Evolutionary conservation across 2,797 vertebrate genomes (phyloP).

Genomic region (Lophotriccus pileatus): DNA sequence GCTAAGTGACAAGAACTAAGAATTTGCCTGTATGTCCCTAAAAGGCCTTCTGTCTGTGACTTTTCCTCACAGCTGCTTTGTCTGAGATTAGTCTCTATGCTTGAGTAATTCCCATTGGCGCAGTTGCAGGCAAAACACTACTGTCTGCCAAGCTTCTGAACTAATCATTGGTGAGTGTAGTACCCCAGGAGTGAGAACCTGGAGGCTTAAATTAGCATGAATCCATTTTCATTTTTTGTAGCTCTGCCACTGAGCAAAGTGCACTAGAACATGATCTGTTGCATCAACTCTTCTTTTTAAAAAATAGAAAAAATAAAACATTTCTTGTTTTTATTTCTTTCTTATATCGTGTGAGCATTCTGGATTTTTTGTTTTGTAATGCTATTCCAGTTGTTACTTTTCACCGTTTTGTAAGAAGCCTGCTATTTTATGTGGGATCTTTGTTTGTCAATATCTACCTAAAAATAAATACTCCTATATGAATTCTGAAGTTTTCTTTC

Average conservation of each 20-base stretch:
- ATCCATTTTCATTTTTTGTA: slow-evolving; percentile 19
- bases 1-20: not conserved
- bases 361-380: not conserved
- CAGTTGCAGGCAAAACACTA: slow-evolving; percentile 37
- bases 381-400: not conserved
- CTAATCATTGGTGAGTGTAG: slow-evolving; percentile 53
- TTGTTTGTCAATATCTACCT: not conserved
- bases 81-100: slow-evolving; percentile 13
- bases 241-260: slow-evolving; percentile 4
- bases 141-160: slow-evolving; percentile 58
- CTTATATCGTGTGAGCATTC: not conserved
- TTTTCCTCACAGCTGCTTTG: slow-evolving; percentile 32
- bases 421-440: not conserved
- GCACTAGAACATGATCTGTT: not conserved
- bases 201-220: slow-evolving; percentile 51
- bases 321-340: not conserved
- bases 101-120: slow-evolving; percentile 52
- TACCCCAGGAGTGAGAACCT: slow-evolving; percentile 52
- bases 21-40: not conserved
- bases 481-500: not conserved
- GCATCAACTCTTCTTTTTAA: not conserved
- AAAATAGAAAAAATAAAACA: not conserved
- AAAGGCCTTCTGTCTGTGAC: slow-evolving; percentile 28
- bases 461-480: not conserved
- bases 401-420: not conserved